Percentiles rank a stretch among this genome's conserved stretches.
phyloP scores from a whole-genome alignment of 2,888 invertebrate species.

The Suillia variegata region DNA sequence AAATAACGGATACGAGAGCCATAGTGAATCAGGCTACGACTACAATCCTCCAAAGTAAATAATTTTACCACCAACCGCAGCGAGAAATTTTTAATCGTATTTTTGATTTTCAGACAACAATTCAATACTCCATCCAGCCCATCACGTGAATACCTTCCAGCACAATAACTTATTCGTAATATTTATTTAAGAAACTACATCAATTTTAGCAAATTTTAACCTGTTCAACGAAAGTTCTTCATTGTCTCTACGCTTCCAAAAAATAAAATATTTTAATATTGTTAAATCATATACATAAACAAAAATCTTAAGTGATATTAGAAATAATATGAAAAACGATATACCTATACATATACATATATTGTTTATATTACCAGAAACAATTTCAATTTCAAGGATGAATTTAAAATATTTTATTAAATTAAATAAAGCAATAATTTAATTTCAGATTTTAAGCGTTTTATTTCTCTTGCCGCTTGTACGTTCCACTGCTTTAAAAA shows the following conservation, averaged over 20 bases:
- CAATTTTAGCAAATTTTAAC: constrained; percentile 12
- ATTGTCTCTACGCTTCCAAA: neutral
- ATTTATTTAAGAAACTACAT: constrained; percentile 10
- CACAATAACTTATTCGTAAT: constrained; percentile 35
- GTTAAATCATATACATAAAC: neutral
- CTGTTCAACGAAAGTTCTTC: neutral
- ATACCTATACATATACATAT: constrained; percentile 12
- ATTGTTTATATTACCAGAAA: neutral
- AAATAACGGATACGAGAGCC: neutral
- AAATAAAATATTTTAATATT: constrained; percentile 2
- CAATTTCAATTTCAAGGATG: neutral
- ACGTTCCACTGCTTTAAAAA: too few relatives aligned
- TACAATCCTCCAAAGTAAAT: constrained; percentile 45
- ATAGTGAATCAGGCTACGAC: constrained; percentile 42
- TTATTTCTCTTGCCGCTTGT: too few relatives aligned
- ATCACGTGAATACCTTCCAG: constrained; percentile 43
- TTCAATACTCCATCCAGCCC: constrained; percentile 16
- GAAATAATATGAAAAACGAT: constrained; percentile 48
- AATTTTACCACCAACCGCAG: neutral
- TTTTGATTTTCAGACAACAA: constrained; percentile 24
- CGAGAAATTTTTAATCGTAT: neutral
- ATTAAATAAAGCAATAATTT: neutral
- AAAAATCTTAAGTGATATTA: constrained; percentile 45
- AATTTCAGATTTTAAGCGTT: neutral
- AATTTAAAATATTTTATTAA: neutral